Percentiles rank a stretch among this genome's conserved stretches.
These are phyloP conservation scores for Istiophorus platypterus DNA, from an alignment of 2,113 vertebrate species.

Conservation along the genomic window DNA sequence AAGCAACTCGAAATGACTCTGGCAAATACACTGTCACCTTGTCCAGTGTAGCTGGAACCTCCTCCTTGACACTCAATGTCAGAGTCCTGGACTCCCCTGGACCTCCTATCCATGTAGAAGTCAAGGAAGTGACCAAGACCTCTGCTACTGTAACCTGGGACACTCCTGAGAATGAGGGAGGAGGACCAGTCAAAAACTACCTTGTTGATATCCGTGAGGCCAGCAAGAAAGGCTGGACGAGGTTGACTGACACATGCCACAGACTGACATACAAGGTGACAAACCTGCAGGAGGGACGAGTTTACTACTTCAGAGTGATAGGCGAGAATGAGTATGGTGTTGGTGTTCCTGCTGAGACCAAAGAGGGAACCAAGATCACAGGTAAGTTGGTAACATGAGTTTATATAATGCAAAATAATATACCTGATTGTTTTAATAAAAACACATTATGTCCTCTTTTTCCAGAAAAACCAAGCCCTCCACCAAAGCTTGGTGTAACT, in stretches of 20 bases:
- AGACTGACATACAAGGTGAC: constrained; percentile 93
- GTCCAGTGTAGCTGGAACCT: constrained; percentile 90
- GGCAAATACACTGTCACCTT: constrained; percentile 96
- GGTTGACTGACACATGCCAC: constrained; percentile 92
- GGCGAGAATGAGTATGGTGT: constrained; percentile 97
- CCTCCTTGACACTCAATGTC: constrained; percentile 91
- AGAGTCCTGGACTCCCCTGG: constrained; percentile 97
- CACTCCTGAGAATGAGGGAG: constrained; percentile 96
- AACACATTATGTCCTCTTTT: constrained; percentile 14
- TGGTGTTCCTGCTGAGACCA: constrained; percentile 91
- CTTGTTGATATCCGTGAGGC: constrained; percentile 96
- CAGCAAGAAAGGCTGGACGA: constrained; percentile 97
- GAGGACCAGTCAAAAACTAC: constrained; percentile 96
- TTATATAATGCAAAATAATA: neutral
- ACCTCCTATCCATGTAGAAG: constrained; percentile 86
- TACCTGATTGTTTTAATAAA: neutral
- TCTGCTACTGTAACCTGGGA: constrained; percentile 94
- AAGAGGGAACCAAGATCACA: constrained; percentile 96
- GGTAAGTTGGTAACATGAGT: constrained; percentile 76
- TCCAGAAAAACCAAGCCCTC: constrained; percentile 97
- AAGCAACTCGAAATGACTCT: constrained; percentile 94
- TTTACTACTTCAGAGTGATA: constrained; percentile 95
- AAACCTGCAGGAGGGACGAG: constrained; percentile 91
- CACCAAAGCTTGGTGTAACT: constrained; percentile 93
- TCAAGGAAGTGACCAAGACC: constrained; percentile 93